Base-by-base conservation (phyloP, 2,888 invertebrate species). In the Lomographa bimaculata region DNA sequence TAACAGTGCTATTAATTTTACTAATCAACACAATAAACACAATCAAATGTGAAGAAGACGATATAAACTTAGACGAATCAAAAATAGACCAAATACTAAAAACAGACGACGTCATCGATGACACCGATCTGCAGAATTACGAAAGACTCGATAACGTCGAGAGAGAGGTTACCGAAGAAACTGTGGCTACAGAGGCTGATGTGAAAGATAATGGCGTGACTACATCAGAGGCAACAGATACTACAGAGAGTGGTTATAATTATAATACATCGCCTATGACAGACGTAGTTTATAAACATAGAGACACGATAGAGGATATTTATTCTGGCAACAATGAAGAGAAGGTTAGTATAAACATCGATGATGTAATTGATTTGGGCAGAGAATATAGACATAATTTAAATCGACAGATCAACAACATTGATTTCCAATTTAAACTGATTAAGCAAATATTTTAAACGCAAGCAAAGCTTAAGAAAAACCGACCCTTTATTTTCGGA, bases 251-350 rank as follows among this genome's bases (percentile, higher is more conserved):
- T n/a, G n/a, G n/a, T n/a, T n/a, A n/a, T n/a, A n/a, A n/a, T n/a
- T 43, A 38, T 3, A 42, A 46, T 5, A 48, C 46, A 34, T 39
- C 29, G 43, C 37, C 50, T 40, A 38, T 41, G 14, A 50, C 47
- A 3, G 50, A 50, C 21, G 18, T 38, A 35, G 48, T 54, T 50
- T 54, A 48, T 37, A 54, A 49, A 49, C 35, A 37, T 3, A 35
- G 29, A 12, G 47, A 54, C 7, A 6, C 11, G 0, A 19, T 11
- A 2, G 47, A 46, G 19, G 35, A 48, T 37, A 37, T 33, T 29
- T 37, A 49, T 33, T 25, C 44, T 9, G 29, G 5, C 33, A 26
- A 40, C 48, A 50, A 46, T 50, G 50, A 48, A 9, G 46, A 24
- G 17, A 50, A 50, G 54, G 54, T 50, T 29, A 6, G 41, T 38